Evolutionary conservation across 2,888 invertebrate species (phyloP).

Genomic region (Leptopilina drosophilae): DNA sequence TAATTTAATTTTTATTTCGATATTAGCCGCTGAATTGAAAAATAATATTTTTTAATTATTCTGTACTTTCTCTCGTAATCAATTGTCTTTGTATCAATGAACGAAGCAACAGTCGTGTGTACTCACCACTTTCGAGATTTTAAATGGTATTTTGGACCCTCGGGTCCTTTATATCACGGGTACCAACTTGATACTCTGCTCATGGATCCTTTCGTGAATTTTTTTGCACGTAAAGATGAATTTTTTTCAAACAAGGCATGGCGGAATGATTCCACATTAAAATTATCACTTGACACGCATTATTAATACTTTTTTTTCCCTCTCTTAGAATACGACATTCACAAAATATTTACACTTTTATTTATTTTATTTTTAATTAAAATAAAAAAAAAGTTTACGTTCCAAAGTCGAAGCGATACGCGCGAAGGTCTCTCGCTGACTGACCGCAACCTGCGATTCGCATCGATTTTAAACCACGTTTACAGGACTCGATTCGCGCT

Average conservation of each 20-base stretch:
- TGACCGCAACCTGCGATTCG: conserved; percentile 69
- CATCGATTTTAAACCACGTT: conserved; percentile 72
- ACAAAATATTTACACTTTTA: neutral
- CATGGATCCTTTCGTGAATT: conserved; percentile 22
- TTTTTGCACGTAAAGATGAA: neutral
- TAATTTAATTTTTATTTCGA: too few species aligned
- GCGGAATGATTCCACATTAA: neutral
- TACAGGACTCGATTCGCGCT: conserved; percentile 43
- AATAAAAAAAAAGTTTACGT: neutral
- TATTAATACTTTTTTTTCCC: neutral
- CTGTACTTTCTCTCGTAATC: too few species aligned
- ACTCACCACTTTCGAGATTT: neutral
- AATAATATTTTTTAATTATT: too few species aligned
- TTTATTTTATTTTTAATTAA: too few species aligned
- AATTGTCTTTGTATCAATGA: too few species aligned
- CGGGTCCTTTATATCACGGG: conserved; percentile 16
- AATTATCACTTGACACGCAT: conserved; percentile 18
- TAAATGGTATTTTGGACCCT: conserved; percentile 8
- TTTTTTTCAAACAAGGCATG: neutral
- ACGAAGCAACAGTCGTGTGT: neutral
- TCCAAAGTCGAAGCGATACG: neutral
- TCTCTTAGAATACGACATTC: neutral
- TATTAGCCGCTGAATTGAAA: too few species aligned
- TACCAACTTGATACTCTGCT: conserved; percentile 17
- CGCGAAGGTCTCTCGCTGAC: conserved; percentile 70